Evolutionary conservation across 2,113 vertebrate genomes (phyloP).

Genomic region (Pygoscelis adeliae): DNA sequence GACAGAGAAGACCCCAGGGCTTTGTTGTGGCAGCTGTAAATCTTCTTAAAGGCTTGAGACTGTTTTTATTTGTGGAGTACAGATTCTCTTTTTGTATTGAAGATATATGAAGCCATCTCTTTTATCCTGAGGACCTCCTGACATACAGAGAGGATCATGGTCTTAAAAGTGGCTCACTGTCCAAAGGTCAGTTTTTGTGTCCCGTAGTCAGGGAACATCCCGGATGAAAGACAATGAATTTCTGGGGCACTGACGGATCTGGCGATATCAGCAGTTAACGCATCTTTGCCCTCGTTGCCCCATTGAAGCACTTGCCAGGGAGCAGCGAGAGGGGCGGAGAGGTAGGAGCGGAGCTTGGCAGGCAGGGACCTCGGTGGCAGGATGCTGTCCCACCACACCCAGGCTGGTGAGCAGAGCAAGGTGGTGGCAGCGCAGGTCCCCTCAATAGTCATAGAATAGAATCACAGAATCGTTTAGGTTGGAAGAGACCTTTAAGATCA

Average conservation of each 20-base stretch:
- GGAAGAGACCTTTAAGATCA: neutral
- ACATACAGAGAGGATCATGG: neutral
- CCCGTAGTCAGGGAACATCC: neutral
- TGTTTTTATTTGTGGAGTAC: conserved; percentile 30
- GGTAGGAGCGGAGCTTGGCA: accelerated
- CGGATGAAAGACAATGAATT: neutral
- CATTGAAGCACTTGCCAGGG: neutral
- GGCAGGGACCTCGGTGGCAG: neutral
- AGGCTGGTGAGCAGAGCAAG: neutral
- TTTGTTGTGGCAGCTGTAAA: conserved; percentile 14
- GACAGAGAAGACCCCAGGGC: neutral
- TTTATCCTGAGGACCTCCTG: neutral
- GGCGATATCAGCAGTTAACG: neutral
- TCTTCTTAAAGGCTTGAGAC: conserved; percentile 20
- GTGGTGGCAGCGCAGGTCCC: neutral
- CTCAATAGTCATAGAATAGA: neutral
- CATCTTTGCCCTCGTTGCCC: accelerated
- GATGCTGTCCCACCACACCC: accelerated
- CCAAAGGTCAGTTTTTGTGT: neutral
- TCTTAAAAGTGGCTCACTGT: neutral
- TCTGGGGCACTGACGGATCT: accelerated
- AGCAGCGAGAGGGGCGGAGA: neutral
- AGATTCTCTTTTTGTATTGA: neutral
- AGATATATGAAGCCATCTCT: neutral
- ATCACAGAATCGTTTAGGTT: neutral